These are phyloP conservation scores for Tympanuchus pallidicinctus DNA, from an alignment of 2,113 vertebrate species.

Conservation along the genomic window DNA sequence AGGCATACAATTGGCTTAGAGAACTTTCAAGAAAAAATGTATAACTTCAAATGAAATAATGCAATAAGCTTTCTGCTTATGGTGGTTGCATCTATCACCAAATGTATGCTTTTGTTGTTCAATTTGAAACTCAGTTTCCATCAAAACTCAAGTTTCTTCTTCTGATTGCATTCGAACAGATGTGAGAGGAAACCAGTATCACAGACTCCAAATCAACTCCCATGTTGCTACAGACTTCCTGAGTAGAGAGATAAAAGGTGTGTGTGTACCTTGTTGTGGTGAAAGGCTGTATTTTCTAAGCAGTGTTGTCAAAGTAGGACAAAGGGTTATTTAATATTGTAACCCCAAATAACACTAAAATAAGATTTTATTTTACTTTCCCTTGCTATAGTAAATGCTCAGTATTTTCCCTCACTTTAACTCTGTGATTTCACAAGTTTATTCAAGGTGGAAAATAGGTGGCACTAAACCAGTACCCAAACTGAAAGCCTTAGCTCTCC, in stretches of 20 bases:
- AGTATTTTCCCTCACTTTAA: not conserved
- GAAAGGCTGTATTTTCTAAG: not conserved
- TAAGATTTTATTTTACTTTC: not conserved
- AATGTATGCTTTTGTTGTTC: not conserved
- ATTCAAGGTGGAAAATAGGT: not conserved
- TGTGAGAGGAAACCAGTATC: not conserved
- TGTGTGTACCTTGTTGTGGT: not conserved
- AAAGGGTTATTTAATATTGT: not conserved
- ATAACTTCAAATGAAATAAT: not conserved
- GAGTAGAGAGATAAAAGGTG: not conserved
- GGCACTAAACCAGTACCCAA: not conserved
- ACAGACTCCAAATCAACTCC: not conserved
- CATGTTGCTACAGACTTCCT: not conserved
- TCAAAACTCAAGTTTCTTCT: not conserved
- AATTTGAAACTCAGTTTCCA: constrained; percentile 10
- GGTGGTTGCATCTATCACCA: not conserved
- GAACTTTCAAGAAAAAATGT: constrained; percentile 46
- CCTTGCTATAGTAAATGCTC: not conserved
- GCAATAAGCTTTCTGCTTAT: not conserved
- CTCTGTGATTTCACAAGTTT: not conserved
- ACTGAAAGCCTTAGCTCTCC: not conserved
- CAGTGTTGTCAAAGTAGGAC: not conserved
- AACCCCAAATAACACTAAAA: not conserved
- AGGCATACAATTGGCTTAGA: not conserved
- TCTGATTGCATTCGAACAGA: not conserved